Evolutionary conservation across 2,888 invertebrate genomes (phyloP).

Genomic region (Tetrapedia diversipes): DNA sequence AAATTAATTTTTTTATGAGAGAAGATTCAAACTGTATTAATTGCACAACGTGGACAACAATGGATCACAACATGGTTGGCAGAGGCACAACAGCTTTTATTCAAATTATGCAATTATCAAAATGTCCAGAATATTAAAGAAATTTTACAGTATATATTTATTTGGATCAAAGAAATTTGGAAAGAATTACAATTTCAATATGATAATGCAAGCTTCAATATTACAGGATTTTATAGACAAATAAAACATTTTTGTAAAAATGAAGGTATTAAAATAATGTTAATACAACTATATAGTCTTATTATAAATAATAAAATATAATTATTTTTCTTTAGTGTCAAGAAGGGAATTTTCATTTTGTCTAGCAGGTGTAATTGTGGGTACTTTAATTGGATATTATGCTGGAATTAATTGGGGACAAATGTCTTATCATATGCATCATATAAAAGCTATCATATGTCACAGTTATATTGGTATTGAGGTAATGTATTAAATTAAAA

Average conservation of each 20-base stretch:
- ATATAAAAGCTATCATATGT: slow-evolving; percentile 84
- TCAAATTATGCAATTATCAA: slow-evolving; percentile 69
- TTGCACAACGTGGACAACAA: slow-evolving; percentile 76
- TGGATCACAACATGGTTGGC: slow-evolving; percentile 68
- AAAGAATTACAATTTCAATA: slow-evolving; percentile 72
- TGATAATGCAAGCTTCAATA: slow-evolving; percentile 70
- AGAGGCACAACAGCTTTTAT: slow-evolving; percentile 67
- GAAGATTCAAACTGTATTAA: slow-evolving; percentile 74
- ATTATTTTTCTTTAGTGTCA: slow-evolving; percentile 78
- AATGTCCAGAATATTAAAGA: slow-evolving; percentile 71
- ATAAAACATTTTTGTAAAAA: slow-evolving; percentile 64
- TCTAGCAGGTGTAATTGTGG: slow-evolving; percentile 82
- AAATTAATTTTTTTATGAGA: slow-evolving; percentile 22
- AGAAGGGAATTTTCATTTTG: slow-evolving; percentile 82
- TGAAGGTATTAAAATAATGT: slow-evolving; percentile 69
- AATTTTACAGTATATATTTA: slow-evolving; percentile 62
- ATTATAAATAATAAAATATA: not conserved
- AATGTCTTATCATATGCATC: slow-evolving; percentile 77
- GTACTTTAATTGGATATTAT: slow-evolving; percentile 82
- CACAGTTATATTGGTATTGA: slow-evolving; percentile 83
- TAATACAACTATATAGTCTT: not conserved
- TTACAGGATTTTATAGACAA: slow-evolving; percentile 70
- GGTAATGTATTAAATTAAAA: slow-evolving; percentile 72
- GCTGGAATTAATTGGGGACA: slow-evolving; percentile 79
- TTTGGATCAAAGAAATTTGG: slow-evolving; percentile 68